Evolutionary conservation across 2,797 vertebrate genomes (phyloP), one percentile per base, ranked within the genome.

Genomic region (Odontamblyopus lacepedii): DNA sequence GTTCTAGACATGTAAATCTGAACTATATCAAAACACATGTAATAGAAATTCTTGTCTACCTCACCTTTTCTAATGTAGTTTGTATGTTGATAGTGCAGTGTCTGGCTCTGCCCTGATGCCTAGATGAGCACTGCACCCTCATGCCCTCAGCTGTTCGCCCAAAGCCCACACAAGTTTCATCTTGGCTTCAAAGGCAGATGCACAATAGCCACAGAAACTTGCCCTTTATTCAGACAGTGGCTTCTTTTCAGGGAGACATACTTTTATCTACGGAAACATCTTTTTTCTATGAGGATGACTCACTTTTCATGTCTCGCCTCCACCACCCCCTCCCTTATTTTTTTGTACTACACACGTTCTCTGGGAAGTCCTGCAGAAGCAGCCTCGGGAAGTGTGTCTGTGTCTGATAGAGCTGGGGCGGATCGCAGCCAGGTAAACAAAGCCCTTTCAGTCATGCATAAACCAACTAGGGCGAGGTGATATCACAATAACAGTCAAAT

Each of bases 331-430:
- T 35, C 62, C 57, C 51, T 72, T 85, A 44, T 67, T 55, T 84
- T 63, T 79, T 67, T 85, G 69, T 84, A 18, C 3, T 27, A 71
- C 59, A 19, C 73, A 11, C 9, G 60, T 76, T n/a, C 59, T 63
- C 56, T 63, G 18, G 75, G 50, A 83, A 99, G 97, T 99, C 72
- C 96, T 98, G 48, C 96, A 98, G 82, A 98, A 97, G 83, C 96
- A 98, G 65, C 97, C 97, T 73, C 89, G 96, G 79, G 95, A 98
- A 87, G 97, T 99, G 72, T 99, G 96, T 76, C 94, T 99, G 78
- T 99, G 97, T 85, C 92, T 99, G 91, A 93, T 99, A 91, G 97
- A 97, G 79, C 93, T 99, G 81, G 97, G 96, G 74, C 93, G 96
- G 80, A 96, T 98, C 71, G 96, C 94, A 80, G 94, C 95, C 85